phyloP scores from a whole-genome alignment of 2,113 vertebrate species.

The Datnioides undecimradiatus region DNA sequence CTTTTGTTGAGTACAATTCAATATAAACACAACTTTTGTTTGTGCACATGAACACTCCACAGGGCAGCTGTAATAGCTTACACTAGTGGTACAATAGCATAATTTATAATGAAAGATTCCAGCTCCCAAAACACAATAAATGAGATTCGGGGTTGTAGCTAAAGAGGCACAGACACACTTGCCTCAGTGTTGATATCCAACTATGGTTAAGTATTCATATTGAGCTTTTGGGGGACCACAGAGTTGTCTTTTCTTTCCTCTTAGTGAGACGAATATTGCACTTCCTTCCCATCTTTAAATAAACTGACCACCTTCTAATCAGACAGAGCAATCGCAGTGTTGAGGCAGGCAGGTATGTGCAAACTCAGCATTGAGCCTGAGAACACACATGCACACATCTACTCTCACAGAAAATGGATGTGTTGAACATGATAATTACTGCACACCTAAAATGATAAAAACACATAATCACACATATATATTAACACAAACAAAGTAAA shows the following conservation, averaged over 20 bases:
- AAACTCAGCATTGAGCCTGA: constrained; percentile 18
- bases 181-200: neutral
- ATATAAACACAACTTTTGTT: too few species aligned
- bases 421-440: too few species aligned
- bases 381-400: neutral
- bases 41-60: too few species aligned
- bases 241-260: constrained; percentile 25
- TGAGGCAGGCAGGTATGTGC: constrained; percentile 43
- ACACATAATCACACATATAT: too few species aligned
- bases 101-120: neutral
- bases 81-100: neutral
- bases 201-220: neutral
- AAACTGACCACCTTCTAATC: constrained; percentile 63
- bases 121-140: neutral
- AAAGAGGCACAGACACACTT: too few species aligned
- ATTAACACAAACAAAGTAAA: too few species aligned
- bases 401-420: neutral
- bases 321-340: constrained; percentile 11
- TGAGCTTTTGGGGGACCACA: neutral
- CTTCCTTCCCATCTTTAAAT: constrained; percentile 53
- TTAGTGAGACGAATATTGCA: constrained; percentile 23
- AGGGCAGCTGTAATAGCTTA: too few species aligned
- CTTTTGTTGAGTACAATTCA: too few species aligned
- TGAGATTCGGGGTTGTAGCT: neutral
- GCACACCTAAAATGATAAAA: too few species aligned